Evolutionary conservation across 2,888 invertebrate genomes (phyloP).

Genomic region (Tipula helvola): DNA sequence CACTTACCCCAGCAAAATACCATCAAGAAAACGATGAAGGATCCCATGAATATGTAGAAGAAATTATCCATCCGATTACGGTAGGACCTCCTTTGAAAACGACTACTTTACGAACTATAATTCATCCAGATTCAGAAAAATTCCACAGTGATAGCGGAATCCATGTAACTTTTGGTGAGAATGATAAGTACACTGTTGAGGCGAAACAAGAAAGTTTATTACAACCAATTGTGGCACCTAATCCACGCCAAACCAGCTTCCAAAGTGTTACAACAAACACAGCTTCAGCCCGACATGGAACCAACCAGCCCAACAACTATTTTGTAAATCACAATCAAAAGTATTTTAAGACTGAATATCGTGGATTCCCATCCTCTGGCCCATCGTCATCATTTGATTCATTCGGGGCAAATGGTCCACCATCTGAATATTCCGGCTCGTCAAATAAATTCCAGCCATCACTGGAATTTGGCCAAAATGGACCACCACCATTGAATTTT

Average conservation of each 20-base stretch:
- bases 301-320: background rate
- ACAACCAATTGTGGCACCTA: conserved; percentile 45
- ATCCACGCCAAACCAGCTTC: conserved; percentile 19
- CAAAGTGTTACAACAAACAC: conserved; percentile 7
- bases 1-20: conserved; percentile 57
- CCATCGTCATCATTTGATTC: background rate
- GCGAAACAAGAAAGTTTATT: conserved; percentile 49
- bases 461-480: background rate
- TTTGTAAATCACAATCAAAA: background rate
- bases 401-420: background rate
- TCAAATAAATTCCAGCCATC: background rate
- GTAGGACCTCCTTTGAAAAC: conserved; percentile 47
- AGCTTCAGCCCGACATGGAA: background rate
- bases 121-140: conserved; percentile 74
- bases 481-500: background rate
- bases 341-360: background rate
- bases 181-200: conserved; percentile 37
- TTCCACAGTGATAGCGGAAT: conserved; percentile 72
- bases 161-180: conserved; percentile 64
- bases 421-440: background rate
- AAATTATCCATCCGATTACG: conserved; percentile 33
- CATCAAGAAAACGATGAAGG: conserved; percentile 47
- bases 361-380: background rate
- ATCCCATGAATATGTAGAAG: conserved; percentile 31
- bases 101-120: conserved; percentile 71